A percentile compares a stretch with the other conserved stretches of the same genome.
These are phyloP conservation scores for Xenops minutus DNA, from an alignment of 2,797 vertebrate genomes.

Conservation along the genomic window DNA sequence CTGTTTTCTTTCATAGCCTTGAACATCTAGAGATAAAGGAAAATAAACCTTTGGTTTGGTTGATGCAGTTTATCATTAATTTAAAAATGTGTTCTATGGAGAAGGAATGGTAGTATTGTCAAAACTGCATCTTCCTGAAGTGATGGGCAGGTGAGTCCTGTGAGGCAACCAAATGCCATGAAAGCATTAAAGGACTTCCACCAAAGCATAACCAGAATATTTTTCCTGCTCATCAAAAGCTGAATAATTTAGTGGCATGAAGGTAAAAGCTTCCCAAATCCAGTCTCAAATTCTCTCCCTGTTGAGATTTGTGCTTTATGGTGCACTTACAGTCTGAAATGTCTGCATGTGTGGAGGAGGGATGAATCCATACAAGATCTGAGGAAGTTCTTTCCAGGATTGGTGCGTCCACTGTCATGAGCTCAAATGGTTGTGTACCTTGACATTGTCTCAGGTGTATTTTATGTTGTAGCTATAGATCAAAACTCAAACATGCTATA, in stretches of 20 bases:
- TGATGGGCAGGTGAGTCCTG: not conserved
- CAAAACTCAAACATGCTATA: not conserved
- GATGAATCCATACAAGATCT: not conserved
- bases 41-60: not conserved
- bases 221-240: not conserved
- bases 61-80: not conserved
- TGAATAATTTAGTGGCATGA: not conserved
- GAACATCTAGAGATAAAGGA: not conserved
- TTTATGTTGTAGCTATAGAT: not conserved
- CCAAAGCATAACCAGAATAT: not conserved
- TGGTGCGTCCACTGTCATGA: not conserved
- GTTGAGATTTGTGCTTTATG: not conserved
- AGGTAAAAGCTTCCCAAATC: not conserved
- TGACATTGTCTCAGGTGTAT: not conserved
- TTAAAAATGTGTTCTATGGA: not conserved
- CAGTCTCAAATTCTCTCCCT: not conserved
- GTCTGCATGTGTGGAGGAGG: not conserved
- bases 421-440: not conserved
- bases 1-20: not conserved
- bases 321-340: not conserved
- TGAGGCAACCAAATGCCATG: not conserved
- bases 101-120: not conserved
- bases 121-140: not conserved
- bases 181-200: not conserved
- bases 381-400: not conserved